phyloP scores from a whole-genome alignment of 2,113 vertebrate species.

The Vicugna pacos region DNA sequence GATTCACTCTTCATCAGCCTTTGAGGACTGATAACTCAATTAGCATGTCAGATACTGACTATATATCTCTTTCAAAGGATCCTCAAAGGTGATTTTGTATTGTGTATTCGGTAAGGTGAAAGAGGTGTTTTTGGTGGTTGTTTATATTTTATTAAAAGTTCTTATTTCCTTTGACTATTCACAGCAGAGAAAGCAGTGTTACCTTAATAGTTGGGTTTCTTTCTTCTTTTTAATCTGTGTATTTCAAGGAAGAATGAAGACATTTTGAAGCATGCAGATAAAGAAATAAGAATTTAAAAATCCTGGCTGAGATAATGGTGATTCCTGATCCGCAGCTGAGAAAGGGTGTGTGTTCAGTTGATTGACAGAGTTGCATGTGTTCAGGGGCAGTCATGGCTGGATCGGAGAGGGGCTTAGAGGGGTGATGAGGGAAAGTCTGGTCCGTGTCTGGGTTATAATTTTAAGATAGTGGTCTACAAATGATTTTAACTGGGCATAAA shows the following conservation, averaged over 20 bases:
- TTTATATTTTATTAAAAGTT: constrained; percentile 66
- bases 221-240: constrained; percentile 51
- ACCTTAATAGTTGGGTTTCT: constrained; percentile 34
- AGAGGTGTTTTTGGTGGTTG: constrained; percentile 74
- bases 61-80: constrained; percentile 79
- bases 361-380: neutral
- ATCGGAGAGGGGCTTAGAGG: neutral
- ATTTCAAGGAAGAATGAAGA: constrained; percentile 35
- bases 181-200: constrained; percentile 37
- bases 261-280: constrained; percentile 45
- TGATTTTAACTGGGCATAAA: neutral
- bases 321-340: neutral
- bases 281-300: constrained; percentile 39
- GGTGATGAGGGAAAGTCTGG: neutral
- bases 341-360: neutral
- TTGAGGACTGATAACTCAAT: constrained; percentile 88
- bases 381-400: neutral
- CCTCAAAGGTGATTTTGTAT: constrained; percentile 81
- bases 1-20: constrained; percentile 81
- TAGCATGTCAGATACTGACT: constrained; percentile 81
- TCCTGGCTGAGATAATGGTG: constrained; percentile 53
- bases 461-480: neutral
- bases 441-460: neutral
- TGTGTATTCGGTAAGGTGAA: constrained; percentile 72
- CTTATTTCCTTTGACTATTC: constrained; percentile 57